phyloP scores from a whole-genome alignment of 2,888 invertebrate species.

The Cerastis leucographa region DNA sequence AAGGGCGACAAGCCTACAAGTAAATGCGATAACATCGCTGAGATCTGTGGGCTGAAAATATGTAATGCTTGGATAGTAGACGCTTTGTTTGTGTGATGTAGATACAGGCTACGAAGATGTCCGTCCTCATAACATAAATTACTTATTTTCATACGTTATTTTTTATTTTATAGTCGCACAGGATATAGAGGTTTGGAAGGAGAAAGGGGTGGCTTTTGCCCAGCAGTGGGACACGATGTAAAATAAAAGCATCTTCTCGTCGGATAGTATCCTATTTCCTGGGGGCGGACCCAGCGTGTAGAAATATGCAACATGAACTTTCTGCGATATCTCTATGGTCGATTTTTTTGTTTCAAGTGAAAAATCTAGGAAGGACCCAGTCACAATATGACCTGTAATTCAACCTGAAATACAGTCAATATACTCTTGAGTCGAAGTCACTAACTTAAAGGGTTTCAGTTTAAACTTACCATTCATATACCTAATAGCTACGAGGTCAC shows the following conservation, averaged over 20 bases:
- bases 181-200: no score
- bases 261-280: background rate
- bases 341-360: background rate
- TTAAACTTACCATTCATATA: conserved; percentile 1
- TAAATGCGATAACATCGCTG: background rate
- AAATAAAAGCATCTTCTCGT: background rate
- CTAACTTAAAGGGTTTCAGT: conserved; percentile 8
- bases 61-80: background rate
- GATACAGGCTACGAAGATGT: background rate
- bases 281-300: background rate
- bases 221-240: no score
- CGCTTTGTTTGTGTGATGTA: background rate
- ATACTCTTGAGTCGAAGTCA: background rate
- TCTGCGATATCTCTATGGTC: background rate
- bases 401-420: background rate
- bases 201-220: no score
- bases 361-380: background rate
- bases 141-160: background rate
- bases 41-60: background rate
- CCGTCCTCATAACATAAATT: background rate
- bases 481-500: background rate
- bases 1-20: conserved; percentile 23
- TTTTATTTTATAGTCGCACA: no score
- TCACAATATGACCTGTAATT: background rate
- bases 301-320: background rate